These are phyloP conservation scores for Chiloscyllium plagiosum DNA, from an alignment of 2,113 vertebrate genomes.

Conservation along the genomic window DNA sequence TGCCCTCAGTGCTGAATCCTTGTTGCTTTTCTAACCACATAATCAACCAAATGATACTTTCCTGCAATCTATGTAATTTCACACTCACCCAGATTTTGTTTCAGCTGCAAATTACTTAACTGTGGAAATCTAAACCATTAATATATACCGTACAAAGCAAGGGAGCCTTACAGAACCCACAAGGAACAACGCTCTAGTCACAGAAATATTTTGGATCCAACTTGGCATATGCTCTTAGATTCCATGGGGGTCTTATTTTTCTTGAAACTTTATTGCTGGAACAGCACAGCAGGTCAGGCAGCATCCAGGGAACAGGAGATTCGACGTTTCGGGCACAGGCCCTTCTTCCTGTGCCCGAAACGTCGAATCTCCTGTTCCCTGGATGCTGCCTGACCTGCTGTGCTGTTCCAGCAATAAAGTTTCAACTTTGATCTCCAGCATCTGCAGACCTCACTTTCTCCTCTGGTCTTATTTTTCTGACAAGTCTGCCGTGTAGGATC, in stretches of 20 bases:
- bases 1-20: not conserved
- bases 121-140: not conserved
- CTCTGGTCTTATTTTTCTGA: not conserved
- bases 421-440: too few relatives aligned
- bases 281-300: too few relatives aligned
- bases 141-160: not conserved
- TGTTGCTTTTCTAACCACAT: not conserved
- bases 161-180: not conserved
- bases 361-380: too few relatives aligned
- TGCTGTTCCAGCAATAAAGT: too few relatives aligned
- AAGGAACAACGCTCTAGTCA: not conserved
- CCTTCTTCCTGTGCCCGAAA: too few relatives aligned
- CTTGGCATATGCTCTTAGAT: too few relatives aligned
- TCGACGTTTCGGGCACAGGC: too few relatives aligned
- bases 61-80: too few relatives aligned
- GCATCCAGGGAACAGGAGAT: too few relatives aligned
- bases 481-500: not conserved
- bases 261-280: too few relatives aligned
- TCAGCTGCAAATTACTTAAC: not conserved
- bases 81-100: not conserved
- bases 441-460: too few relatives aligned
- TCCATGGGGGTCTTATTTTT: not conserved
- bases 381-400: too few relatives aligned
- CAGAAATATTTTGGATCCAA: not conserved
- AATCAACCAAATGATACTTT: not conserved